A percentile compares a stretch with the other conserved stretches of the same genome.
phyloP scores from a whole-genome alignment of 2,797 vertebrate species.

The Molossus alvarezi region DNA sequence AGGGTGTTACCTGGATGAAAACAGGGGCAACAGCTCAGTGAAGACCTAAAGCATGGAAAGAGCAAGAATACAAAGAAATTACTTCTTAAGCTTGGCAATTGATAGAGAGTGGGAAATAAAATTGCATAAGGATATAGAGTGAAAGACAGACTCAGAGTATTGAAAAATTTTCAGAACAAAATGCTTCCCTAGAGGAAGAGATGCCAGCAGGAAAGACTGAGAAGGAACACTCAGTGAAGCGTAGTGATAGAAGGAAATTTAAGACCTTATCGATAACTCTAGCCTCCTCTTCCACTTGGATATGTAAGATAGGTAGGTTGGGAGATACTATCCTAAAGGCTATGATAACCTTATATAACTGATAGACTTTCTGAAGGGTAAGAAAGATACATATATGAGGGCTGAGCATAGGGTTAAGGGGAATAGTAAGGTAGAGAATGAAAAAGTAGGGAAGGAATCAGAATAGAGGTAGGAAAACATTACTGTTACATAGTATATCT shows the following conservation, averaged over 20 bases:
- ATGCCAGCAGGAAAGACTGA: conserved; percentile 12
- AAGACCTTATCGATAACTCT: background rate
- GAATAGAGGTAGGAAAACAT: background rate
- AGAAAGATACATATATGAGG: background rate
- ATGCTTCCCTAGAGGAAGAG: background rate
- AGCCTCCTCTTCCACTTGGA: conserved; percentile 27
- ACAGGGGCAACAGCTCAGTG: background rate
- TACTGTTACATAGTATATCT: background rate
- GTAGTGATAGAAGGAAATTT: conserved; percentile 3
- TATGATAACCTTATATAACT: background rate
- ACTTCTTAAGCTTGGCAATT: conserved; percentile 3
- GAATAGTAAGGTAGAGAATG: background rate
- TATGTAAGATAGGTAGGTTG: conserved; percentile 11
- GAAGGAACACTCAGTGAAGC: background rate
- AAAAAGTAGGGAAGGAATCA: conserved; percentile 24
- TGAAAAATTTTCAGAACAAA: conserved; percentile 30
- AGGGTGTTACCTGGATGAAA: conserved; percentile 28
- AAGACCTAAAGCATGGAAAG: conserved; percentile 40
- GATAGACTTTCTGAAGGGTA: background rate
- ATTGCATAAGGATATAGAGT: background rate
- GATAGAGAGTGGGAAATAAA: background rate
- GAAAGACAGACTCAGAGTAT: conserved; percentile 15
- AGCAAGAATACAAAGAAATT: conserved; percentile 2
- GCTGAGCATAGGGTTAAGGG: too few relatives aligned
- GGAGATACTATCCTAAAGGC: background rate